Conservation (phyloP, 2,113 vertebrate species). For the Gyps fulvus region DNA sequence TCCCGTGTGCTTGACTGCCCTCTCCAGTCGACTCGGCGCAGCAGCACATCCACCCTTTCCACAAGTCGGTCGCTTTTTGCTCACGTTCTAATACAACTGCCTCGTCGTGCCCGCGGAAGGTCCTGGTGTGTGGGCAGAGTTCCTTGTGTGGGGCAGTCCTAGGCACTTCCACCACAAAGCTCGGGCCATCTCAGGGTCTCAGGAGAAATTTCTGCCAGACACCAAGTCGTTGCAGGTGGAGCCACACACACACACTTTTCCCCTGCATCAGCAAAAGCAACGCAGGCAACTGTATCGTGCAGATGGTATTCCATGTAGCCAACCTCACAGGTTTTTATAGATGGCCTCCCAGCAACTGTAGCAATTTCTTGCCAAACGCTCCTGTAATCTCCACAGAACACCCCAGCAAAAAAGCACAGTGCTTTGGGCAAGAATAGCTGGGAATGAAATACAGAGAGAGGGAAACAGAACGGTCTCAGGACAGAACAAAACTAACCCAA, state of each 20-base stretch:
- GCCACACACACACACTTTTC: not conserved
- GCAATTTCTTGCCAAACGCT: not conserved
- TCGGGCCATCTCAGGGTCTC: not conserved
- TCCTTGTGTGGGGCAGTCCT: not conserved
- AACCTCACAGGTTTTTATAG: fast-evolving
- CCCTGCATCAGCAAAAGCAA: not conserved
- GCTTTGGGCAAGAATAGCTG: not conserved
- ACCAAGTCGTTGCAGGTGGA: fast-evolving
- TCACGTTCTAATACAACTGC: fast-evolving
- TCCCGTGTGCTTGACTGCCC: not conserved
- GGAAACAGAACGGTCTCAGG: not conserved
- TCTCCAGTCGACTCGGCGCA: not conserved
- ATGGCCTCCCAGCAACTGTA: not conserved
- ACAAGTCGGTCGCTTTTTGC: fast-evolving
- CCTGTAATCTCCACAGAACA: not conserved
- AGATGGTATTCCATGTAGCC: not conserved
- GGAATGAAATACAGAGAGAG: not conserved
- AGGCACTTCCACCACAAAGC: fast-evolving
- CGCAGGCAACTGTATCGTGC: not conserved
- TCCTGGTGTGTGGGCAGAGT: not conserved
- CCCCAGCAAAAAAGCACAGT: not conserved
- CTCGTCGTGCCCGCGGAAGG: fast-evolving
- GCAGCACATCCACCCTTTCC: fast-evolving
- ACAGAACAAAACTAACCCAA: not conserved
- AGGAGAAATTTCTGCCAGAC: not conserved